Evolutionary conservation across 1,140 invertebrate species (phyloP), one percentile per base, ranked within the genome.

Genomic region (Drosophila kepulauana): DNA sequence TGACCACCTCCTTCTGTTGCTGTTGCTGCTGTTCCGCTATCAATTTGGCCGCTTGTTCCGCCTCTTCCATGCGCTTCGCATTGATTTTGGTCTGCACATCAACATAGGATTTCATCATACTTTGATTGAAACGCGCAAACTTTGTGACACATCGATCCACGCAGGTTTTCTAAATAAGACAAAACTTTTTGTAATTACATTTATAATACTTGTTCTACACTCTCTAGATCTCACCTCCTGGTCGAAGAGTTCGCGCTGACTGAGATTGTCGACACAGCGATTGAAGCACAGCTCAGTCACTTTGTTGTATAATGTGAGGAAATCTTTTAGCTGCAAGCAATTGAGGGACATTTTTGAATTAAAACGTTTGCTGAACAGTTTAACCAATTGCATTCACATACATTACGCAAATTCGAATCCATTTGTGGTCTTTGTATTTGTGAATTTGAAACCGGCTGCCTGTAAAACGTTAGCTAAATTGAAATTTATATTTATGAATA

Each of bases 231-330:
- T 90, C 91, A 96, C 95, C 93, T 97, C 97, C 77, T 95, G 94
- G n/a, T 94, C 91, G 78, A 94, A 94, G 13, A 97, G 93, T 75
- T 95, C 95, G 79, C 97, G 93, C n/a, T 94, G 94, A 5, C 96
- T 98, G 74, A 98, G 97, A 92, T 97, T 97, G 82, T 95, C 95
- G 54, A 97, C 94, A 92, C 97, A 98, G 81, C 97, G 96, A 67
- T 92, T 94, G 88, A 98, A 98, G 92, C 97, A 98, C 82, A 95
- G 92, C 93, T 98, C 97, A 11, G 97, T 96, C 63, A 98, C 93
- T 94, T 96, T 97, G 92, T 98, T 98, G 93, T 98, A 98, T 8
- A 97, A 96, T 64, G 95, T 94, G 35, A 98, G 93, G 92, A 98
- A 98, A 78, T 98, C 97, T 93, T 95, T 95, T 79, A 98, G 97